phyloP scores from a whole-genome alignment of 2,888 invertebrate genomes.

The Deilephila porcellus region DNA sequence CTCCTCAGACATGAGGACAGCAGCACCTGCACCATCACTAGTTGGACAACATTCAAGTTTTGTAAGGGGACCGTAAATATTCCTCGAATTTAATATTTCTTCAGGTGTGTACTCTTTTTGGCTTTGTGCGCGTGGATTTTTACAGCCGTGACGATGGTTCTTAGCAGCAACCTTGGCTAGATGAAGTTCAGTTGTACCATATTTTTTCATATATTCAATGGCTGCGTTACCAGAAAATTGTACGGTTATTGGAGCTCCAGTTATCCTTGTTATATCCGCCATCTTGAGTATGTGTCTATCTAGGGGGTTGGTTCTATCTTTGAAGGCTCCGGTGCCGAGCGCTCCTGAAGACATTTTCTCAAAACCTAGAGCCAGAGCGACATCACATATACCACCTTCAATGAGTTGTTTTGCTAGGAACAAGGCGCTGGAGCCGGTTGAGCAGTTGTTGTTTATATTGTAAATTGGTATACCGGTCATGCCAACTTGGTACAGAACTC shows the following conservation, averaged over 20 bases:
- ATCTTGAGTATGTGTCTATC: conserved; percentile 94
- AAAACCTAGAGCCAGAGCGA: conserved; percentile 97
- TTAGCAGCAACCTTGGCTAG: conserved; percentile 99
- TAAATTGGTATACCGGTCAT: conserved; percentile 98
- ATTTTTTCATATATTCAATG: conserved; percentile 97
- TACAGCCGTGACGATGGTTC: conserved; percentile 98
- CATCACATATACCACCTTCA: conserved; percentile 94
- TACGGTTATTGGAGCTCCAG: conserved; percentile 93
- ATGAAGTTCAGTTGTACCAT: conserved; percentile 96
- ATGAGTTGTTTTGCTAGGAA: conserved; percentile 95
- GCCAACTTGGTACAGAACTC: conserved; percentile 96
- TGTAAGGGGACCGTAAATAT: conserved; percentile 95
- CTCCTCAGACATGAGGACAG: conserved; percentile 94
- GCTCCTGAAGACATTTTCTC: conserved; percentile 99
- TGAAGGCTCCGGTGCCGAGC: conserved; percentile 88
- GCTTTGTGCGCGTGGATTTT: conserved; percentile 99
- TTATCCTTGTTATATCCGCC: conserved; percentile 92
- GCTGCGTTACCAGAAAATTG: conserved; percentile 99
- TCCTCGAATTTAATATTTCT: conserved; percentile 94
- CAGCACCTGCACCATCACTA: conserved; percentile 98
- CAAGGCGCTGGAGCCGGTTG: conserved; percentile 97
- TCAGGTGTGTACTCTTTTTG: conserved; percentile 95
- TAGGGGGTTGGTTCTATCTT: conserved; percentile 94
- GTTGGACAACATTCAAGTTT: conserved; percentile 99
- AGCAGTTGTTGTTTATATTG: conserved; percentile 99